Conservation (phyloP, 1,140 invertebrate species). For the Trichomalopsis sarcophagae region DNA sequence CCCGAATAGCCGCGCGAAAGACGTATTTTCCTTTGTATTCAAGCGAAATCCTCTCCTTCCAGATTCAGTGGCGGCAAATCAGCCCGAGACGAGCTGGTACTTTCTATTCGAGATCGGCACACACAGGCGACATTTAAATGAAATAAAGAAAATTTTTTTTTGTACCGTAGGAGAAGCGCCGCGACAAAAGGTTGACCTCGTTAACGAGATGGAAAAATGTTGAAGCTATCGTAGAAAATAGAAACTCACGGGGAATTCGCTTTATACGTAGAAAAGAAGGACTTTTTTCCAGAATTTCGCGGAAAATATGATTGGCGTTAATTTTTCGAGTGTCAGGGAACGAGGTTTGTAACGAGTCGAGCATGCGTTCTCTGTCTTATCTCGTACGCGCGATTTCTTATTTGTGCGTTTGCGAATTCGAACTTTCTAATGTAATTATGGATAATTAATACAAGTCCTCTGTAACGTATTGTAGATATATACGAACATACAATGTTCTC, state of each 20-base stretch:
- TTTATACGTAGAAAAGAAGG: background rate
- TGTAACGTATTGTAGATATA: background rate
- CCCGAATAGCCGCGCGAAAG: background rate
- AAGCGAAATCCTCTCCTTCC: constrained; percentile 26
- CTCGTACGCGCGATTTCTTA: background rate
- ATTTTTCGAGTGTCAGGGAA: background rate
- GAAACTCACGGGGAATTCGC: background rate
- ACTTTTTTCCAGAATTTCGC: constrained; percentile 2
- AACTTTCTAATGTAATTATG: constrained; percentile 30
- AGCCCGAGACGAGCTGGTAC: background rate
- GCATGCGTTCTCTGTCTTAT: too few species aligned
- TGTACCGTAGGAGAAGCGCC: background rate
- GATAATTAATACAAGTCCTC: background rate
- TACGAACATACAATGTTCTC: background rate
- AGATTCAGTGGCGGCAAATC: constrained; percentile 15
- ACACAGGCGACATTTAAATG: constrained; percentile 37
- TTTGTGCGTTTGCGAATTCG: constrained; percentile 3
- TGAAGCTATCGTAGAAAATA: constrained; percentile 1
- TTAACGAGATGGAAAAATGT: constrained; percentile 2
- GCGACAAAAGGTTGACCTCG: constrained; percentile 26
- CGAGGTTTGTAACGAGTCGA: background rate
- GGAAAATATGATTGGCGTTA: background rate
- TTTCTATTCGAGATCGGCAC: constrained; percentile 33
- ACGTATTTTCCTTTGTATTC: constrained; percentile 48
- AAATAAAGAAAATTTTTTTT: constrained; percentile 28